phyloP scores from a whole-genome alignment of 2,888 invertebrate genomes.

The Chydorus sphaericus region DNA sequence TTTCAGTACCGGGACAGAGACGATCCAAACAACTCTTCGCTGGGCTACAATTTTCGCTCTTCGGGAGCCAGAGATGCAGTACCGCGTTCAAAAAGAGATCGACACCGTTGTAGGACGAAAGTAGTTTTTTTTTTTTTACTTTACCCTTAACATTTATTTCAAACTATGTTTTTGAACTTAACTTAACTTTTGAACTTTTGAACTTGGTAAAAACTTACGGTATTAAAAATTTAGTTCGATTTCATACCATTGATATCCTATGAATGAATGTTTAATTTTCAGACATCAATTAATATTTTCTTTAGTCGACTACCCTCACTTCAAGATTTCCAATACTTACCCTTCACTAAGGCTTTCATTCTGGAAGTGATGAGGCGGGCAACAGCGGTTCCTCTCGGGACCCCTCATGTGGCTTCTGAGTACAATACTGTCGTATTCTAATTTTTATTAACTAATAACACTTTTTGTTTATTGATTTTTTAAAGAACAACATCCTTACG shows the following conservation, averaged over 20 bases:
- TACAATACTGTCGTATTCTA: too few species aligned
- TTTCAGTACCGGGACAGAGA: constrained; percentile 86
- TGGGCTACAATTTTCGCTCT: constrained; percentile 82
- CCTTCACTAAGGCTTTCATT: constrained; percentile 73
- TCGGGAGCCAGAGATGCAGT: constrained; percentile 65
- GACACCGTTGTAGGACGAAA: constrained; percentile 46
- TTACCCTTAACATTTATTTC: too few species aligned
- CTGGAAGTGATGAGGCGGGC: constrained; percentile 71
- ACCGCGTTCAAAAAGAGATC: constrained; percentile 68
- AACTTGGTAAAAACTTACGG: too few species aligned
- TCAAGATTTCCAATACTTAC: constrained; percentile 66
- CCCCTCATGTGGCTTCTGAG: constrained; percentile 74
- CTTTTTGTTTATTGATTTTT: too few species aligned
- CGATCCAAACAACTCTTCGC: constrained; percentile 72
- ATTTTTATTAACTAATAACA: too few species aligned
- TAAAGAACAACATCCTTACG: constrained; percentile 67
- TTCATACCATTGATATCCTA: too few species aligned
- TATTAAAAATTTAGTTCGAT: too few species aligned
- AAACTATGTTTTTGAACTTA: too few species aligned
- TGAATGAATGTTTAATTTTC: too few species aligned
- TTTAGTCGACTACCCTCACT: constrained; percentile 54
- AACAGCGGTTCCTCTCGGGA: constrained; percentile 79
- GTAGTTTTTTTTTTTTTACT: too few species aligned
- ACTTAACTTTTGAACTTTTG: too few species aligned
- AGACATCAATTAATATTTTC: too few species aligned